phyloP scores from a whole-genome alignment of 1,140 invertebrate genomes.

The Pinna nobilis region DNA sequence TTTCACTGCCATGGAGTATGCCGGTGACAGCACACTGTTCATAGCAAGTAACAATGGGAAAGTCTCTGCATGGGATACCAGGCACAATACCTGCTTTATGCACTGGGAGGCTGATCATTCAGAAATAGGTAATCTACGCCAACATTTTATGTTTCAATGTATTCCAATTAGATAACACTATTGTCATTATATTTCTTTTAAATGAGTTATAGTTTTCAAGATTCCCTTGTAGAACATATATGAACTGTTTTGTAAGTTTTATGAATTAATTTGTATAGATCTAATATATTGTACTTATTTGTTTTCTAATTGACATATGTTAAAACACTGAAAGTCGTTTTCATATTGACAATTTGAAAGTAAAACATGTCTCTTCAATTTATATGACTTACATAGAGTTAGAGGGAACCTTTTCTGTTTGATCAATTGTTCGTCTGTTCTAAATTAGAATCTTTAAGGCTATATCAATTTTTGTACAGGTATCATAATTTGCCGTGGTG shows the following conservation, averaged over 20 bases:
- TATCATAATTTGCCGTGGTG: conserved; percentile 56
- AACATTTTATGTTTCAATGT: too few relatives aligned
- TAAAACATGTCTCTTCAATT: background rate
- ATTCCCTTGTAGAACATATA: too few relatives aligned
- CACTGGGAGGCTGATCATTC: conserved; percentile 72
- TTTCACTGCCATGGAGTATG: conserved; percentile 70
- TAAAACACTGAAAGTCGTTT: too few relatives aligned
- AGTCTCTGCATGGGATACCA: conserved; percentile 73
- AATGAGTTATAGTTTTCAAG: too few relatives aligned
- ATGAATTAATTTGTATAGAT: too few relatives aligned
- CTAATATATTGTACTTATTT: too few relatives aligned
- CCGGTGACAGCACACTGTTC: conserved; percentile 69
- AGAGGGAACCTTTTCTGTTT: background rate
- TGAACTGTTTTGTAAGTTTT: too few relatives aligned
- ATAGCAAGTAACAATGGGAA: conserved; percentile 66
- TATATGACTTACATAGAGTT: background rate
- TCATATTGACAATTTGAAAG: too few relatives aligned
- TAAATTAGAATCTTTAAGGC: background rate
- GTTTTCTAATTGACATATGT: too few relatives aligned
- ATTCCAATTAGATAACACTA: too few relatives aligned
- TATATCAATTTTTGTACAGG: conserved; percentile 33
- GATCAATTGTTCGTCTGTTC: background rate
- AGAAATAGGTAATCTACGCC: conserved; percentile 69
- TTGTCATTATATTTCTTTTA: too few relatives aligned
- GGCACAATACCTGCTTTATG: conserved; percentile 72